These are phyloP conservation scores for Microdon myrmicae DNA, from an alignment of 2,888 invertebrate species.

Conservation along the genomic window DNA sequence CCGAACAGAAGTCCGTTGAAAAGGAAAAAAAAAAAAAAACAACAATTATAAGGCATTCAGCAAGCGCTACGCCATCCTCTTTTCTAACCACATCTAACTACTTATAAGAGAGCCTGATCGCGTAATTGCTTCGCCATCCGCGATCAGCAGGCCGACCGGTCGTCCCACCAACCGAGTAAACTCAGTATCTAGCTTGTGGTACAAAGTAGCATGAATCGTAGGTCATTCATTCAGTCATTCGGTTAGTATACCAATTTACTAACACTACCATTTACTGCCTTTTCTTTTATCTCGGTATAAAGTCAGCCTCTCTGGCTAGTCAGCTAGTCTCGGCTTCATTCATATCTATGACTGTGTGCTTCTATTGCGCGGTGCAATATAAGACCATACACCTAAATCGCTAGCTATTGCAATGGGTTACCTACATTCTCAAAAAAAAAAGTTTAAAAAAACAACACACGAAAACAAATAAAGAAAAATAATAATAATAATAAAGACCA, in stretches of 20 bases:
- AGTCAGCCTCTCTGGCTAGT: conserved; percentile 8
- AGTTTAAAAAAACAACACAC: too few species aligned
- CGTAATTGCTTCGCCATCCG: conserved; percentile 28
- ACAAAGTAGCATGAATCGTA: too few species aligned
- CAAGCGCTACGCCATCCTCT: too few species aligned
- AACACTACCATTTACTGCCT: conserved; percentile 1
- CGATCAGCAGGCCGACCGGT: not conserved
- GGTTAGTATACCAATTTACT: conserved; percentile 29
- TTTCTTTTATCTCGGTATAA: conserved; percentile 3
- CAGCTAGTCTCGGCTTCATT: conserved; percentile 21
- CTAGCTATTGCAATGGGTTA: conserved; percentile 54
- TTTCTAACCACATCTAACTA: conserved; percentile 6
- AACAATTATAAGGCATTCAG: too few species aligned
- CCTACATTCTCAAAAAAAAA: conserved; percentile 55
- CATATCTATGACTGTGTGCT: not conserved
- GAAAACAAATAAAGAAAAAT: too few species aligned
- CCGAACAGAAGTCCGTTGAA: too few species aligned
- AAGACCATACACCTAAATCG: conserved; percentile 21
- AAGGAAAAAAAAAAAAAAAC: too few species aligned
- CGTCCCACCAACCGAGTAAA: conserved; percentile 14
- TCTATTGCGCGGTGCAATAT: conserved; percentile 3
- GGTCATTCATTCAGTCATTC: conserved; percentile 33
- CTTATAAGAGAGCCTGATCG: not conserved
- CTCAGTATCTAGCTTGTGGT: conserved; percentile 19
- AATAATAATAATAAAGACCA: too few species aligned